These are phyloP conservation scores for Emmelina monodactyla DNA, from an alignment of 2,888 invertebrate species.

Conservation along the genomic window DNA sequence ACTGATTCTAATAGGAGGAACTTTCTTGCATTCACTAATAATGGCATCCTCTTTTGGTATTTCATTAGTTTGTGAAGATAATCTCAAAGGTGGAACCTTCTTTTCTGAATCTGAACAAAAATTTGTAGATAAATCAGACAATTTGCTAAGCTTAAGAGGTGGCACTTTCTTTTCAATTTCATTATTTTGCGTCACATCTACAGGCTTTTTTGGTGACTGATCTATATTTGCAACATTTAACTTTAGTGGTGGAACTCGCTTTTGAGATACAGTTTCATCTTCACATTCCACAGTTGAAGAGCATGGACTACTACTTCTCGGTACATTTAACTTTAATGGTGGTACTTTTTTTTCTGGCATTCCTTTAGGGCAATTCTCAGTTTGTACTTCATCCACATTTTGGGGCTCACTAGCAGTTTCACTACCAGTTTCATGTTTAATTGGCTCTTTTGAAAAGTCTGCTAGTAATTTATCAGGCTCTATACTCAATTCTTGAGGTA, in stretches of 20 bases:
- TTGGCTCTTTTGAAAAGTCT: too few relatives aligned
- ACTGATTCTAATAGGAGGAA: conserved; percentile 1
- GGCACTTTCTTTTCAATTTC: conserved; percentile 10
- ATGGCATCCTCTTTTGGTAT: too few relatives aligned
- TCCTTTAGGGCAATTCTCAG: background rate
- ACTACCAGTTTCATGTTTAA: too few relatives aligned
- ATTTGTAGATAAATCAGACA: conserved; percentile 3
- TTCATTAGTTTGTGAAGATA: too few relatives aligned
- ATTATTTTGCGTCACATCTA: too few relatives aligned
- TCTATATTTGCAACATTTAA: conserved; percentile 6
- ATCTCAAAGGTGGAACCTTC: too few relatives aligned
- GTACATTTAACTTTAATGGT: background rate
- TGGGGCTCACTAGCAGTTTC: too few relatives aligned
- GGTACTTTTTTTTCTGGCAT: background rate
- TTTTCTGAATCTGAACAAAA: too few relatives aligned
- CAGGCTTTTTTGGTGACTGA: background rate
- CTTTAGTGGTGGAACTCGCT: background rate
- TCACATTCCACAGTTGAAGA: background rate
- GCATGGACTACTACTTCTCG: background rate
- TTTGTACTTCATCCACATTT: too few relatives aligned
- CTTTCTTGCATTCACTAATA: too few relatives aligned
- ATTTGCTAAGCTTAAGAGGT: conserved; percentile 13
- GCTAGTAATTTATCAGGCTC: too few relatives aligned
- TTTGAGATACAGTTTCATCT: background rate
- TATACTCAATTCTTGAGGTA: too few relatives aligned